phyloP scores from a whole-genome alignment of 2,888 invertebrate genomes.

The Teleiodes luculella region DNA sequence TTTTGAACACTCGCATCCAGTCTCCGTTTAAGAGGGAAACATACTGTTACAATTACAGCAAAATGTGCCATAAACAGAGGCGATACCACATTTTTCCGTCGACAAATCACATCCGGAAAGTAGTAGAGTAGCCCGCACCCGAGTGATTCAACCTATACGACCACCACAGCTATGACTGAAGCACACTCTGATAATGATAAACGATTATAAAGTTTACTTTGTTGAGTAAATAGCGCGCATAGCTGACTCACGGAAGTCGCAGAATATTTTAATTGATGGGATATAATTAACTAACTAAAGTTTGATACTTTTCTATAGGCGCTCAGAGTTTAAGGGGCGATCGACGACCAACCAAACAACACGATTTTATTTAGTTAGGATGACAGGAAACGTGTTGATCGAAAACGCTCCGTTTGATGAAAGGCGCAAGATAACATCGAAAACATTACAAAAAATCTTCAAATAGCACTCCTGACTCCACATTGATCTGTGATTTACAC shows the following conservation, averaged over 20 bases:
- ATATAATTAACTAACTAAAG: not conserved
- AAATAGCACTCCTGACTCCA: not conserved
- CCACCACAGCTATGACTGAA: slow-evolving; percentile 44
- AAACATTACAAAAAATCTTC: not conserved
- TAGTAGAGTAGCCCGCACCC: slow-evolving; percentile 50
- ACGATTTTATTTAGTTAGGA: too few relatives aligned
- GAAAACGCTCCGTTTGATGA: slow-evolving; percentile 24
- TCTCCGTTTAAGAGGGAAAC: slow-evolving; percentile 63
- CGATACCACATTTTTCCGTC: slow-evolving; percentile 74
- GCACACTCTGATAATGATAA: slow-evolving; percentile 49
- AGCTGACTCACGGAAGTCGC: slow-evolving; percentile 19
- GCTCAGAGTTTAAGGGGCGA: too few relatives aligned
- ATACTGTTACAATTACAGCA: slow-evolving; percentile 63
- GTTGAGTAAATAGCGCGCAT: not conserved
- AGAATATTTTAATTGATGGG: slow-evolving; percentile 19
- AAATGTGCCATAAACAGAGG: slow-evolving; percentile 53
- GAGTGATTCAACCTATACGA: slow-evolving; percentile 66
- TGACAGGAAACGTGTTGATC: slow-evolving; percentile 29
- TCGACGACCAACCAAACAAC: too few relatives aligned
- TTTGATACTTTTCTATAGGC: too few relatives aligned
- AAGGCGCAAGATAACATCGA: slow-evolving; percentile 14
- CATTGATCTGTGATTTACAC: slow-evolving; percentile 6
- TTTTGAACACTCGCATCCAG: slow-evolving; percentile 25
- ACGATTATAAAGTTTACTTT: slow-evolving; percentile 17
- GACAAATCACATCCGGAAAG: slow-evolving; percentile 77